A percentile compares a stretch with the other conserved stretches of the same genome.
Conservation (phyloP, 1,140 invertebrate genomes). For the Cyrtorhinus lividipennis region DNA sequence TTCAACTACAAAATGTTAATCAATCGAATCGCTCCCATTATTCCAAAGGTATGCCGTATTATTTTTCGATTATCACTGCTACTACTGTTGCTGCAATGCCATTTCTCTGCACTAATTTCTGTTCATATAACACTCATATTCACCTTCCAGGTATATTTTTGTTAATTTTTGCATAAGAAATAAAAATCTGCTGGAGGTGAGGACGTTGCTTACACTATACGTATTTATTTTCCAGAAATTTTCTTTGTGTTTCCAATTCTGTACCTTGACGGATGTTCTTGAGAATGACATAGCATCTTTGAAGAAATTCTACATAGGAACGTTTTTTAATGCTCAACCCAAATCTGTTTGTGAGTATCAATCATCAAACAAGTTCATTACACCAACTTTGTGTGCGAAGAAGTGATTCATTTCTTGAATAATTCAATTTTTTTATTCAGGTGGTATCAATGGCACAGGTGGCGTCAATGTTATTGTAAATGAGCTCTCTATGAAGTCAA, state of each 20-base stretch:
- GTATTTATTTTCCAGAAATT: constrained; percentile 18
- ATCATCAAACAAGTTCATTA: background rate
- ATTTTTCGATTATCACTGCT: background rate
- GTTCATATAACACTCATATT: no score
- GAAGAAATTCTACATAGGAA: constrained; percentile 25
- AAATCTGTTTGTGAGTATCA: constrained; percentile 10
- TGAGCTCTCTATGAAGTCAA: constrained; percentile 16
- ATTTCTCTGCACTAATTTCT: background rate
- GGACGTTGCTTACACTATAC: background rate
- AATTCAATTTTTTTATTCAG: constrained; percentile 11
- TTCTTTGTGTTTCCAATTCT: constrained; percentile 18
- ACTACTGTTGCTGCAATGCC: no score
- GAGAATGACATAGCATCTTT: constrained; percentile 32
- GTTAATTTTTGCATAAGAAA: no score
- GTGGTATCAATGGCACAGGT: constrained; percentile 13
- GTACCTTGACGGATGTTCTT: constrained; percentile 15
- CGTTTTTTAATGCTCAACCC: constrained; percentile 12
- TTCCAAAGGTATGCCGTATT: constrained; percentile 10
- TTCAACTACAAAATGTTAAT: constrained; percentile 5
- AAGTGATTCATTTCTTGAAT: background rate
- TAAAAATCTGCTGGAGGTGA: no score
- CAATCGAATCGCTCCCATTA: constrained; percentile 10
- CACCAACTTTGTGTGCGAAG: background rate
- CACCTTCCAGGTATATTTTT: no score
- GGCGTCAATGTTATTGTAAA: constrained; percentile 5